These are phyloP conservation scores for Dinocampus coccinellae DNA, from an alignment of 2,888 invertebrate genomes.

Conservation along the genomic window DNA sequence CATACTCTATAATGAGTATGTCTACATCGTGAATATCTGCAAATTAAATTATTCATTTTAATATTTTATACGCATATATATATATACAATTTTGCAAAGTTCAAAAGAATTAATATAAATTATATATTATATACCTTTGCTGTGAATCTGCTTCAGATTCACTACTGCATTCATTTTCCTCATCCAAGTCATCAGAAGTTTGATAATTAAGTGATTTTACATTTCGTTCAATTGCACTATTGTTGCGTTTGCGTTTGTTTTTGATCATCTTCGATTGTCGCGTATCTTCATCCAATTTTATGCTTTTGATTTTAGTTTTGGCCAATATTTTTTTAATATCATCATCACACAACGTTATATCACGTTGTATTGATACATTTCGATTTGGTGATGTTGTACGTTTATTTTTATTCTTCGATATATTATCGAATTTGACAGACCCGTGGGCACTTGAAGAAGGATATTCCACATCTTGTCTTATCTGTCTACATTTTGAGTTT, in stretches of 20 bases:
- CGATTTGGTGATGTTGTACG: conserved; percentile 41
- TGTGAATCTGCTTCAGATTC: conserved; percentile 51
- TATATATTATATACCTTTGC: conserved; percentile 39
- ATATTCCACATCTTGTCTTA: conserved; percentile 74
- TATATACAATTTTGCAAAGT: too few relatives aligned
- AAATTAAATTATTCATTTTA: conserved; percentile 25
- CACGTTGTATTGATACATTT: conserved; percentile 45
- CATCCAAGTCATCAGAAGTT: conserved; percentile 52
- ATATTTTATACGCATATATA: too few relatives aligned
- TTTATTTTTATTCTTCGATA: conserved; percentile 51
- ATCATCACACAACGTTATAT: conserved; percentile 47
- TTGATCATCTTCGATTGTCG: conserved; percentile 38
- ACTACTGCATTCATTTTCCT: conserved; percentile 43
- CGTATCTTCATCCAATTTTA: conserved; percentile 33
- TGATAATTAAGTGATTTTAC: conserved; percentile 54
- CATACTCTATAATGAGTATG: conserved; percentile 69
- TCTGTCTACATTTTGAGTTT: too few relatives aligned
- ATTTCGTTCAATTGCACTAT: conserved; percentile 39
- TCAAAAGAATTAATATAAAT: conserved; percentile 1
- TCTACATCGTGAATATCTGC: conserved; percentile 60
- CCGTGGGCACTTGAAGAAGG: conserved; percentile 78
- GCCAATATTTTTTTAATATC: conserved; percentile 35
- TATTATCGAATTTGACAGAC: conserved; percentile 63
- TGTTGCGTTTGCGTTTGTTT: conserved; percentile 38
- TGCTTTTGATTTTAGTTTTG: conserved; percentile 42